Evolutionary conservation across 92 coral and sea anemone species (phyloP), one percentile per base, ranked within the genome.

Genomic region (Zoanthus sansibaricus): DNA sequence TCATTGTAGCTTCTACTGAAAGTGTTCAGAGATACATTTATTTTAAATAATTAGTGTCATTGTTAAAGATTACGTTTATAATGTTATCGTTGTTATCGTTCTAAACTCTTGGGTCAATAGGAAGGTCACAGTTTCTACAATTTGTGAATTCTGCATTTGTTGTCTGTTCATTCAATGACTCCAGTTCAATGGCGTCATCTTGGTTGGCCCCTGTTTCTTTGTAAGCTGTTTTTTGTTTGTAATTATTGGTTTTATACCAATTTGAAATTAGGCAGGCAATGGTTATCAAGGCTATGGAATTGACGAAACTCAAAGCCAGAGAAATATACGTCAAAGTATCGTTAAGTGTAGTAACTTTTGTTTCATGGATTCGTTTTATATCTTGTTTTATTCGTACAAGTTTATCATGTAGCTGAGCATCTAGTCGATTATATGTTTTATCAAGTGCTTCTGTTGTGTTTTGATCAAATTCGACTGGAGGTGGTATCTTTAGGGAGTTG

Each of bases 281-380:
- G 6, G 56, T n/a, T n/a, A 86, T 64, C n/a, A 21, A 30, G 45
- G 47, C 47, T 71, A 37, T 71, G 47, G 75, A 30, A 32, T 64
- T 59, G 56, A 86, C 17, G 15, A 76, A 44, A 42, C 64, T 73
- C 49, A 87, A 67, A 48, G 86, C 16, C 47, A 87, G 64, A 4
- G 90, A 66, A n/a, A 78, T 56, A 70, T 87, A 79, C 14, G 86
- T 87, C 20, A 78, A 47, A 17, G 79, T n/a, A 62, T 77, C 78
- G n/a, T 62, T 83, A 12, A 52, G 13, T 10, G 87, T 48, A 15
- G 86, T 77, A 44, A 76, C 32, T 18, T 72, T 18, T 42, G 86
- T 33, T 78, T 87, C 90, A 37, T 64, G 47, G 47, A 87, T 78
- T 45, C 78, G 32, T 17, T 25, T 49, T 37, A 87, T 87, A n/a